phyloP scores from a whole-genome alignment of 2,888 invertebrate species.

The Monopis laevigella region DNA sequence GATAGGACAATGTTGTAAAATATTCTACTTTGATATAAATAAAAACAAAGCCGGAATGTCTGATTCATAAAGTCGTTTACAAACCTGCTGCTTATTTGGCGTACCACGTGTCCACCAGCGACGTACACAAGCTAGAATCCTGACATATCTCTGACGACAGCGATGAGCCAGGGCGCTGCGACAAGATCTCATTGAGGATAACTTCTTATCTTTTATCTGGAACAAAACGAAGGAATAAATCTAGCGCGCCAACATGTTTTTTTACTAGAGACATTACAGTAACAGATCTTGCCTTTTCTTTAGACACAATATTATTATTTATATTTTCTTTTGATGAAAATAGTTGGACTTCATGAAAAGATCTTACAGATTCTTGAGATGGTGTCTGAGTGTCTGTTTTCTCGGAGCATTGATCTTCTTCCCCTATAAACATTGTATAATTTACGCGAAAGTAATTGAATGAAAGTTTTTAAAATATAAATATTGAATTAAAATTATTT shows the following conservation, averaged over 20 bases:
- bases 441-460: slow-evolving; percentile 8
- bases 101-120: slow-evolving; percentile 50
- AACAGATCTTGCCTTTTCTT: not conserved
- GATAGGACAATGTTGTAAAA: too few relatives aligned
- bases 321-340: slow-evolving; percentile 4
- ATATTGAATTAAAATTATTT: too few relatives aligned
- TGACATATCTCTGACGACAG: slow-evolving; percentile 44
- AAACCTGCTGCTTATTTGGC: not conserved
- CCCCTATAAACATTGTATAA: slow-evolving; percentile 38
- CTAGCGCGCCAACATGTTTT: too few relatives aligned
- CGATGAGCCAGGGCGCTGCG: slow-evolving; percentile 31
- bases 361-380: slow-evolving; percentile 20
- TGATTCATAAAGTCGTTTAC: too few relatives aligned
- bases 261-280: too few relatives aligned
- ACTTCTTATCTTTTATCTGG: slow-evolving; percentile 4
- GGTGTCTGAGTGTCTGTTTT: slow-evolving; percentile 24
- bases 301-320: not conserved
- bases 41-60: too few relatives aligned
- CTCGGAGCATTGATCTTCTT: slow-evolving; percentile 49
- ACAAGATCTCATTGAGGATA: not conserved
- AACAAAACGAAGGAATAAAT: too few relatives aligned
- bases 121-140: slow-evolving; percentile 41
- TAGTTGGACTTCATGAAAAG: slow-evolving; percentile 2
- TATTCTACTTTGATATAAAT: too few relatives aligned
- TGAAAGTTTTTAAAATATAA: slow-evolving; percentile 2